Evolutionary conservation across 2,113 vertebrate genomes (phyloP).

Genomic region (Crocuta crocuta): DNA sequence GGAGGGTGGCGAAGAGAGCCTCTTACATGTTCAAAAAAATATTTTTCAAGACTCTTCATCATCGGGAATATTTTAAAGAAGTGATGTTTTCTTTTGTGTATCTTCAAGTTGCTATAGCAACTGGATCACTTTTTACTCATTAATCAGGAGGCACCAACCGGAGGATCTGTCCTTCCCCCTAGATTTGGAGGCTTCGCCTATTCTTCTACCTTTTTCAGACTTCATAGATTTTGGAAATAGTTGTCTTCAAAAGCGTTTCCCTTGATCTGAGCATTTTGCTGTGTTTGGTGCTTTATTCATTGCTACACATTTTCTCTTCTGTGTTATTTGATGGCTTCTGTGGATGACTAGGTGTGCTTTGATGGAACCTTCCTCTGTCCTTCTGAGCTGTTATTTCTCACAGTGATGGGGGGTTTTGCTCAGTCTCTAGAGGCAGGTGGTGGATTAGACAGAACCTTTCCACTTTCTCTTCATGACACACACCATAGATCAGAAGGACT

Average conservation of each 20-base stretch:
- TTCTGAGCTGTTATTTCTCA: constrained; percentile 39
- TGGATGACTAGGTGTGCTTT: background rate
- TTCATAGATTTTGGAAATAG: constrained; percentile 51
- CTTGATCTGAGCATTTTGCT: constrained; percentile 45
- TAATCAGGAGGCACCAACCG: constrained; percentile 68
- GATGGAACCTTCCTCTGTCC: background rate
- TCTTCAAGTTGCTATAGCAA: constrained; percentile 75
- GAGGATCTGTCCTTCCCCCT: constrained; percentile 29
- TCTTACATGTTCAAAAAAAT: constrained; percentile 73
- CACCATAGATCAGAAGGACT: background rate
- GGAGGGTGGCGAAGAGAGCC: constrained; percentile 57
- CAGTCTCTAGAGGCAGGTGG: background rate
- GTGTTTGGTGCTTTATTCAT: background rate
- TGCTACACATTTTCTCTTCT: background rate
- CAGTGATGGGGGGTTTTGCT: background rate
- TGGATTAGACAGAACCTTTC: background rate
- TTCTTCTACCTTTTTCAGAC: constrained; percentile 51
- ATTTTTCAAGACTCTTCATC: constrained; percentile 81
- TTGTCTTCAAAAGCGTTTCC: constrained; percentile 47
- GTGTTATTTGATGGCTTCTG: background rate
- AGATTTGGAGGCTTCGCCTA: constrained; percentile 34
- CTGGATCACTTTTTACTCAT: constrained; percentile 76
- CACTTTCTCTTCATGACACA: background rate
- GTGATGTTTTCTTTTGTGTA: constrained; percentile 79
- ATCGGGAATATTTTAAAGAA: constrained; percentile 77